phyloP scores from a whole-genome alignment of 2,797 vertebrate genomes.

The Enteromius radiatus region DNA sequence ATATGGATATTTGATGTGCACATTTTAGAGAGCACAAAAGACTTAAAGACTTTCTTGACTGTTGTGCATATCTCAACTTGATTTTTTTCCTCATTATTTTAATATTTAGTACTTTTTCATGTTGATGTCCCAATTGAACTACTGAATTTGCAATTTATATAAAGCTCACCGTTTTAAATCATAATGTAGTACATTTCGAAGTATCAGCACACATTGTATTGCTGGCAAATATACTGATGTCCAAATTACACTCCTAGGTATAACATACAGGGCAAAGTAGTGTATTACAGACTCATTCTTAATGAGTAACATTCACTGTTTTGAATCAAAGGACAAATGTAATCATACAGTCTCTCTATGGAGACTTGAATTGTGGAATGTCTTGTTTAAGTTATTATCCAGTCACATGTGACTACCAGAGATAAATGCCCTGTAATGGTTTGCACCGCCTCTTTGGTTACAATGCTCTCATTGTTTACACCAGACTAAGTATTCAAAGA shows the following conservation, averaged over 20 bases:
- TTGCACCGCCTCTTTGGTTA: background rate
- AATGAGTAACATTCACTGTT: background rate
- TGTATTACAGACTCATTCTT: background rate
- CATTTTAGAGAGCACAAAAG: background rate
- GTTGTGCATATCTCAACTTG: background rate
- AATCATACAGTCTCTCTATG: background rate
- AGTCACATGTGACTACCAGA: slow-evolving; percentile 22
- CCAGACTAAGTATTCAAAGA: background rate
- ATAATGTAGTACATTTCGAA: background rate
- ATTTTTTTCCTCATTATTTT: background rate
- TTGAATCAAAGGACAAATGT: background rate
- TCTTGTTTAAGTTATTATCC: slow-evolving; percentile 6
- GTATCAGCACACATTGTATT: background rate
- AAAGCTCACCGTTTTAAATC: background rate
- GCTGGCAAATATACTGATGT: background rate
- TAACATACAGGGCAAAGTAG: background rate
- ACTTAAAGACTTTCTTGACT: background rate
- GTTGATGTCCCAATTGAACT: background rate
- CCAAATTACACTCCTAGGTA: background rate
- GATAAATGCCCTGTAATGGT: background rate
- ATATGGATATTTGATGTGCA: background rate
- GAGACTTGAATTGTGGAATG: slow-evolving; percentile 24
- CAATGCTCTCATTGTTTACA: slow-evolving; percentile 25
- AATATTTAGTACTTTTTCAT: background rate
- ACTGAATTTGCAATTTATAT: background rate